Percentiles rank a stretch among this genome's conserved stretches.
phyloP scores from a whole-genome alignment of 2,113 vertebrate genomes.

The Salvelinus fontinalis region DNA sequence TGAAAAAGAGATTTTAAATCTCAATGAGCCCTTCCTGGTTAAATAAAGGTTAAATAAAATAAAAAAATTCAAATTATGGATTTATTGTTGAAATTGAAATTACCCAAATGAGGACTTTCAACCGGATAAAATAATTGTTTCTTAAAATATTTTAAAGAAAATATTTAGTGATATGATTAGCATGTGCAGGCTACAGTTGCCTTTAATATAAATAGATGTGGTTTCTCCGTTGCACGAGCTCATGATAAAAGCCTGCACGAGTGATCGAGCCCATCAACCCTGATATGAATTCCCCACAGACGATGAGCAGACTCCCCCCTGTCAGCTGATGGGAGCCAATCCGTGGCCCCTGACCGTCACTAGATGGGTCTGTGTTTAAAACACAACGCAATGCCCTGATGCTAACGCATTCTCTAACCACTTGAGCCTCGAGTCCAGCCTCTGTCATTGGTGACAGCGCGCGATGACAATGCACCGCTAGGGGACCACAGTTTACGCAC shows the following conservation, averaged over 20 bases:
- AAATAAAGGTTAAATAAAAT: too few species aligned
- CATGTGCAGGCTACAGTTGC: too few species aligned
- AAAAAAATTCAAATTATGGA: not conserved
- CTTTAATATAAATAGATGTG: too few species aligned
- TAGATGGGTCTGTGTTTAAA: slow-evolving; percentile 14
- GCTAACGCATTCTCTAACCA: slow-evolving; percentile 35
- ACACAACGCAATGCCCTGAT: slow-evolving; percentile 34
- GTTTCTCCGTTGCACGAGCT: too few species aligned
- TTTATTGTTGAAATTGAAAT: not conserved
- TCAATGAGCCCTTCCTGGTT: too few species aligned
- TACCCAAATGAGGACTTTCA: not conserved
- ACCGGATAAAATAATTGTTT: too few species aligned
- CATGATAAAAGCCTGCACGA: not conserved
- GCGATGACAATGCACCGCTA: slow-evolving; percentile 30
- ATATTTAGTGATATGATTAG: too few species aligned
- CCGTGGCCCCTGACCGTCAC: slow-evolving; percentile 42
- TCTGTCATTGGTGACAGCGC: slow-evolving; percentile 38
- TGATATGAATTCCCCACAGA: slow-evolving; percentile 12
- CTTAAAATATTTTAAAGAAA: too few species aligned
- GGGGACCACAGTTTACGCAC: slow-evolving; percentile 50
- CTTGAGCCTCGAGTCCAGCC: slow-evolving; percentile 20
- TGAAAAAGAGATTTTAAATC: too few species aligned
- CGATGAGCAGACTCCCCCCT: slow-evolving; percentile 32
- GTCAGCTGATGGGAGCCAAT: slow-evolving; percentile 29
- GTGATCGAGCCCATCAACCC: not conserved